A percentile compares a stretch with the other conserved stretches of the same genome.
These are phyloP conservation scores for Catharus minimus DNA, from an alignment of 2,113 vertebrate species.

Conservation along the genomic window DNA sequence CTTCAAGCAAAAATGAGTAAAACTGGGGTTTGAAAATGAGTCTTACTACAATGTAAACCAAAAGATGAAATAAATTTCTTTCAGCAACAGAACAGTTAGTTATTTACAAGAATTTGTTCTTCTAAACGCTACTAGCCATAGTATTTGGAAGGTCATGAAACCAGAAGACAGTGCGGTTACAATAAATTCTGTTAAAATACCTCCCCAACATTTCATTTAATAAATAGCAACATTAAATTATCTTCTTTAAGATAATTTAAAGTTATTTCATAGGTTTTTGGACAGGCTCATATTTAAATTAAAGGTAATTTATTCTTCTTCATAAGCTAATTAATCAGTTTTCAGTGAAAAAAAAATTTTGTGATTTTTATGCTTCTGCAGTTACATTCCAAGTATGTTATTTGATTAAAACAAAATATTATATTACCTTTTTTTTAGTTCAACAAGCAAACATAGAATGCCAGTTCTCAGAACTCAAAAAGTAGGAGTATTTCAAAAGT, in stretches of 20 bases:
- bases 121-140: not conserved
- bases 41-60: not conserved
- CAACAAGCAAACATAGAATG: not conserved
- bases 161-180: not conserved
- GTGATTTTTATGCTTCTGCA: not conserved
- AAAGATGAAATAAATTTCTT: not conserved
- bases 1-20: not conserved
- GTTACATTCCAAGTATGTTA: not conserved
- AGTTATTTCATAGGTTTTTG: not conserved
- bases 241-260: not conserved
- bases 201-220: not conserved
- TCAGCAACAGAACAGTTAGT: not conserved
- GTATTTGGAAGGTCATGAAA: not conserved
- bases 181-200: not conserved
- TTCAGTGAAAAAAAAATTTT: not conserved
- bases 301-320: not conserved
- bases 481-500: not conserved
- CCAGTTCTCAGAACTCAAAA: not conserved
- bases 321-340: not conserved
- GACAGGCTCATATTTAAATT: not conserved
- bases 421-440: not conserved
- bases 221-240: not conserved
- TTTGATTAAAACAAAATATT: not conserved
- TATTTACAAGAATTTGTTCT: not conserved
- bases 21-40: not conserved